phyloP scores from a whole-genome alignment of 2,113 vertebrate species.

The Dasyprocta punctata region DNA sequence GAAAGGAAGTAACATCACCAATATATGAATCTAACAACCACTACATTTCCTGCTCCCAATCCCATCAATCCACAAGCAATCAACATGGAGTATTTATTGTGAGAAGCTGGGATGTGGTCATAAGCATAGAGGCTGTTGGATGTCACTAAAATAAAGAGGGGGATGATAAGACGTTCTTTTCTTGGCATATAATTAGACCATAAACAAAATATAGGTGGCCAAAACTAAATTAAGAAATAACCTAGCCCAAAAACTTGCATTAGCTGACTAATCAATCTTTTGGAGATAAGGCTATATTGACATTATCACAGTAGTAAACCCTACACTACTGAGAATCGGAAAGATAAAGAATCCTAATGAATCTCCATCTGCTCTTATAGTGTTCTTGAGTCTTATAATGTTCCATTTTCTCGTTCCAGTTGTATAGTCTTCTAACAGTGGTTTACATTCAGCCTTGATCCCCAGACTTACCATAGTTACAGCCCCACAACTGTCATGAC shows the following conservation, averaged over 20 bases:
- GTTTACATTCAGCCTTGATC: too few relatives aligned
- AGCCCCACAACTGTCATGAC: too few relatives aligned
- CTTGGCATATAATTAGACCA: slow-evolving; percentile 96
- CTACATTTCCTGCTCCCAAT: slow-evolving; percentile 98
- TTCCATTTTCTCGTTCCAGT: slow-evolving; percentile 80
- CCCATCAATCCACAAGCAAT: slow-evolving; percentile 92
- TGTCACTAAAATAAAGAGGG: slow-evolving; percentile 92
- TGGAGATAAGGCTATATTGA: too few relatives aligned
- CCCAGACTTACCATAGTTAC: too few relatives aligned
- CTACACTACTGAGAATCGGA: slow-evolving; percentile 98
- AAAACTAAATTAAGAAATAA: slow-evolving; percentile 96
- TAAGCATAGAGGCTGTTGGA: slow-evolving; percentile 96
- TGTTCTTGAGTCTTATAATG: slow-evolving; percentile 84
- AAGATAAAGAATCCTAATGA: slow-evolving; percentile 96
- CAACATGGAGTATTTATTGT: slow-evolving; percentile 95
- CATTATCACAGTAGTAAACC: slow-evolving; percentile 60
- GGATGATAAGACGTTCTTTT: slow-evolving; percentile 92
- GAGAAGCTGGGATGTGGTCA: slow-evolving; percentile 87
- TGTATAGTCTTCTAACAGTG: too few relatives aligned
- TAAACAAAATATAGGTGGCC: slow-evolving; percentile 94
- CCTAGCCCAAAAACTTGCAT: slow-evolving; percentile 96
- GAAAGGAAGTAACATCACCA: slow-evolving; percentile 95
- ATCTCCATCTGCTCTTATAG: slow-evolving; percentile 93
- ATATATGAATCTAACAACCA: slow-evolving; percentile 95
- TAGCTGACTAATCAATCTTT: slow-evolving; percentile 91